A percentile compares a stretch with the other conserved stretches of the same genome.
Conservation (phyloP, 2,113 vertebrate genomes). For the cattle (Bos taurus) region ARS-UCD2.0 NC_037336.1:77478001-77478500, state of each 20-base stretch:
- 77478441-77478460: neutral
- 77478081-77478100: neutral
- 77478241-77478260: neutral
- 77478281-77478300: neutral
- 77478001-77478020: neutral
- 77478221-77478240: neutral
- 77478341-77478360: neutral
- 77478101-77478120: neutral
- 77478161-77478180: neutral
- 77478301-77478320: neutral
- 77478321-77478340: neutral
- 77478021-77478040: neutral
- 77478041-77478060: neutral
- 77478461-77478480: neutral
- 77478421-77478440: neutral
- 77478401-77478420: neutral
- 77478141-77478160: neutral
- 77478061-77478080: neutral
- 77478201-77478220: neutral
- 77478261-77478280: neutral
- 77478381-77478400: neutral
- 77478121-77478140: neutral
- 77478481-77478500: neutral
- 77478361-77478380: neutral
- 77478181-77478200: neutral